These are phyloP conservation scores for Eclectus roratus DNA, from an alignment of 2,113 vertebrate genomes.

Conservation along the genomic window DNA sequence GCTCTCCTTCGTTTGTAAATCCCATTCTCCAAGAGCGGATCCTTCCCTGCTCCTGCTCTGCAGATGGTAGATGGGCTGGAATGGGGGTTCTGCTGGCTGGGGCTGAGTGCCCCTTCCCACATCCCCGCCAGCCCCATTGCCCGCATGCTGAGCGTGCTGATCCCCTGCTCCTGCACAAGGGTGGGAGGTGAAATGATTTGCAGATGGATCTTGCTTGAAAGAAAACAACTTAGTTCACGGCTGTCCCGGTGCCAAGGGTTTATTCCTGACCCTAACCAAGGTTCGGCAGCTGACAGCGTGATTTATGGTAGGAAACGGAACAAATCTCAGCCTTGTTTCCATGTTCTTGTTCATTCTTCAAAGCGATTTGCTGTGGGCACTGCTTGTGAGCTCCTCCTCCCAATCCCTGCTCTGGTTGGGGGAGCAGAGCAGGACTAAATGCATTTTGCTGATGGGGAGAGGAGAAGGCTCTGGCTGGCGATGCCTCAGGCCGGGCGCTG, in stretches of 20 bases:
- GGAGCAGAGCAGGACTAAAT: background rate
- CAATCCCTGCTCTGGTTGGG: background rate
- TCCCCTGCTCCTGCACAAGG: background rate
- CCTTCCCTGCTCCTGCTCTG: accelerated
- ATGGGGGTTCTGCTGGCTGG: background rate
- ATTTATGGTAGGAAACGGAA: constrained; percentile 41
- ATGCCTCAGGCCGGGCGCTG: background rate
- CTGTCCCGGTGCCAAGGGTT: constrained; percentile 25
- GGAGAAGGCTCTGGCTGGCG: background rate
- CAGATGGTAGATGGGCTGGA: background rate
- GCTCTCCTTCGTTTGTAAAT: background rate
- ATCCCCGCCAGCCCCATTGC: background rate
- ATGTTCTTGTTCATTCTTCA: background rate
- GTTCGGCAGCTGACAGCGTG: background rate
- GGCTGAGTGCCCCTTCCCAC: background rate
- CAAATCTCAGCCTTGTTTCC: background rate
- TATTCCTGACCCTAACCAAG: background rate
- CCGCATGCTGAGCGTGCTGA: background rate
- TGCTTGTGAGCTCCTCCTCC: background rate
- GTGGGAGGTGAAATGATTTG: constrained; percentile 42
- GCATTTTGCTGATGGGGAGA: background rate
- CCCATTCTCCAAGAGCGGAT: background rate
- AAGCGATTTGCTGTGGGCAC: background rate
- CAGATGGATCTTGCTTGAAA: constrained; percentile 43
- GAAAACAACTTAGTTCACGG: constrained; percentile 64